Conservation (phyloP, 2,888 invertebrate species). For the Polylopha cassiicola region DNA sequence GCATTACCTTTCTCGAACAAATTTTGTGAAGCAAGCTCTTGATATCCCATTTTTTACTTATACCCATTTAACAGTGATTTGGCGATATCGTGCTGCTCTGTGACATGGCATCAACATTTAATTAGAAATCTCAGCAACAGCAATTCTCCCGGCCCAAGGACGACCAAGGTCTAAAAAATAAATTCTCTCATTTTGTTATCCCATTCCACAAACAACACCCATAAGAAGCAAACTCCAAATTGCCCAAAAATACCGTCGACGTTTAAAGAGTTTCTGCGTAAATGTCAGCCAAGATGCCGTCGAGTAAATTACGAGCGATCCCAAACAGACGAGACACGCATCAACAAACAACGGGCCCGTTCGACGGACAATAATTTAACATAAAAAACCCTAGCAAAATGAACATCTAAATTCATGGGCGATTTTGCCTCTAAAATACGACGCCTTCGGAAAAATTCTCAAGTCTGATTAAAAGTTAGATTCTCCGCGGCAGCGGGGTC, state of each 20-base stretch:
- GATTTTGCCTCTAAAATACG: neutral
- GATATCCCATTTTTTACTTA: too few species aligned
- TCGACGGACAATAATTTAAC: too few species aligned
- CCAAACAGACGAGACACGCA: constrained; percentile 18
- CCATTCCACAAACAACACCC: constrained; percentile 1
- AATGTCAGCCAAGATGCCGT: constrained; percentile 10
- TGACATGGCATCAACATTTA: too few species aligned
- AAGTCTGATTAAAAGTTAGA: constrained; percentile 11
- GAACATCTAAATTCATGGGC: constrained; percentile 3
- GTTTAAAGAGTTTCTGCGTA: constrained; percentile 9
- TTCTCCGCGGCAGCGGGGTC: constrained; percentile 32
- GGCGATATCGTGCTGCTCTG: too few species aligned
- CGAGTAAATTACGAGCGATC: constrained; percentile 13
- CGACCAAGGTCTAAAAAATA: constrained; percentile 19
- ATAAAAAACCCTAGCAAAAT: too few species aligned
- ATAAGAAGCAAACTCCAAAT: constrained; percentile 3
- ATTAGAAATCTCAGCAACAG: too few species aligned
- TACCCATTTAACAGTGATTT: too few species aligned
- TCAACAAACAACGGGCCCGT: too few species aligned
- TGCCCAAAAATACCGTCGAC: constrained; percentile 2
- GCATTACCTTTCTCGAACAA: too few species aligned
- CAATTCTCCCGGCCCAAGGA: constrained; percentile 10
- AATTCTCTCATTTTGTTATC: too few species aligned
- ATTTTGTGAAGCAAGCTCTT: too few species aligned
- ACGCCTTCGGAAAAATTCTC: too few species aligned